phyloP scores from a whole-genome alignment of 1,140 invertebrate genomes.

The Gonatopus flavifemur region DNA sequence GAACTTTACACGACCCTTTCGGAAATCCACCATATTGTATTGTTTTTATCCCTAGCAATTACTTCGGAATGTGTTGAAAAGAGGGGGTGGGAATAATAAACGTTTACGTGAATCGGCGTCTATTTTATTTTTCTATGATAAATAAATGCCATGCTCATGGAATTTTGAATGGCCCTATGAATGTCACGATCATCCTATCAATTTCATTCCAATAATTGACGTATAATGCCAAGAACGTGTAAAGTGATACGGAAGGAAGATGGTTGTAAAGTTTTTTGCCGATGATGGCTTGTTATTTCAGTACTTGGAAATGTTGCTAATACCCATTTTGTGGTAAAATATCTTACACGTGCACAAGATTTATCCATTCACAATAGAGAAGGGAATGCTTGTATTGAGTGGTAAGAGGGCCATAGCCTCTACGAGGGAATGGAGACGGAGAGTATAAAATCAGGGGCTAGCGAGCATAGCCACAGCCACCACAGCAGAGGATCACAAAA shows the following conservation, averaged over 20 bases:
- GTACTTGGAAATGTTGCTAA: not conserved
- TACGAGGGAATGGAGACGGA: slow-evolving; percentile 56
- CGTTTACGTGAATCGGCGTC: slow-evolving; percentile 46
- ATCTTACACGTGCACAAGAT: slow-evolving; percentile 23
- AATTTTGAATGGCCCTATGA: not conserved
- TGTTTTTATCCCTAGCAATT: slow-evolving; percentile 27
- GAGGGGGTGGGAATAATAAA: slow-evolving; percentile 42
- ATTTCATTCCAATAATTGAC: not conserved
- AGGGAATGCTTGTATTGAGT: slow-evolving; percentile 43
- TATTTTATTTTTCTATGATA: slow-evolving; percentile 25
- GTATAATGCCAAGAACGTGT: not conserved
- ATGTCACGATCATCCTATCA: not conserved
- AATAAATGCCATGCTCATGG: not conserved
- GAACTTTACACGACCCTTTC: no score
- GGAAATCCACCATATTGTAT: no score
- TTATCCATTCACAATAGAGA: slow-evolving; percentile 9
- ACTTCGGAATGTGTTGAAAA: slow-evolving; percentile 27
- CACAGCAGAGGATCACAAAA: slow-evolving; percentile 47
- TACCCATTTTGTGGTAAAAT: slow-evolving; percentile 1
- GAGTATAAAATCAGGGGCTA: slow-evolving; percentile 56
- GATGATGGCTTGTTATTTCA: not conserved
- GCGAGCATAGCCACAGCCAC: slow-evolving; percentile 56
- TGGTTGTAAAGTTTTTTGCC: slow-evolving; percentile 6
- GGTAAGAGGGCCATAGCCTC: slow-evolving; percentile 40
- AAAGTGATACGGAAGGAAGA: slow-evolving; percentile 5